Evolutionary conservation across 2,888 invertebrate species (phyloP).

Genomic region (Pollenia griseotomentosa): DNA sequence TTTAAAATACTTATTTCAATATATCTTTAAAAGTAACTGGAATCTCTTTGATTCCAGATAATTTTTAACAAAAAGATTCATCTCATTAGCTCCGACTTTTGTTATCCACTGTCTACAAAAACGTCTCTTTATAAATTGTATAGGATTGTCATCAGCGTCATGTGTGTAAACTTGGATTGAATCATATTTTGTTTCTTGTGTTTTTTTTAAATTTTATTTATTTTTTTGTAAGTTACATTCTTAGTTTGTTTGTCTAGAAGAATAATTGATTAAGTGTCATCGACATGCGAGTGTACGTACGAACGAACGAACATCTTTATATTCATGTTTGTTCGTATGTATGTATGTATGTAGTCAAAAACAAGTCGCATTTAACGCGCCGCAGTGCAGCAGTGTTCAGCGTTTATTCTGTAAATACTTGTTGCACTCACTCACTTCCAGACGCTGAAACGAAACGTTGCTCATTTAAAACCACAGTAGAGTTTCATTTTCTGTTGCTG

Average conservation of each 20-base stretch:
- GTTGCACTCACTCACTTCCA: conserved; percentile 44
- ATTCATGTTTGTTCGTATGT: not conserved
- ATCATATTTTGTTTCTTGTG: conserved; percentile 42
- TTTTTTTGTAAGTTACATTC: conserved; percentile 48
- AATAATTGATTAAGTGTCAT: conserved; percentile 74
- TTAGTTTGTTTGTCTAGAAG: conserved; percentile 71
- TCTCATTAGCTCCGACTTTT: not conserved
- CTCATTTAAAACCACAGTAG: conserved; percentile 47
- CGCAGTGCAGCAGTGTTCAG: conserved; percentile 23
- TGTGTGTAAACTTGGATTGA: conserved; percentile 63
- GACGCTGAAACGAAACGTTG: conserved; percentile 49
- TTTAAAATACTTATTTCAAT: no score
- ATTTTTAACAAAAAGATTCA: not conserved
- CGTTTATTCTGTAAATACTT: conserved; percentile 56
- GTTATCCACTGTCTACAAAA: not conserved
- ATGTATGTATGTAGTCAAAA: not conserved
- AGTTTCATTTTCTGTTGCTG: conserved; percentile 47
- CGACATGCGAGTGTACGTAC: conserved; percentile 59
- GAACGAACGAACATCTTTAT: conserved; percentile 3
- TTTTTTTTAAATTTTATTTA: conserved; percentile 41
- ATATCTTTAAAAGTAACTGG: no score
- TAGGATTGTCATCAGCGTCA: conserved; percentile 50
- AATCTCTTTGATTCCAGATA: not conserved
- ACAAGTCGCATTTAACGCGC: conserved; percentile 27
- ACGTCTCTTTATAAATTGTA: conserved; percentile 27